Evolutionary conservation across 2,113 vertebrate species (phyloP), one percentile per base, ranked within the genome.

Genomic region (Cathartes aura): DNA sequence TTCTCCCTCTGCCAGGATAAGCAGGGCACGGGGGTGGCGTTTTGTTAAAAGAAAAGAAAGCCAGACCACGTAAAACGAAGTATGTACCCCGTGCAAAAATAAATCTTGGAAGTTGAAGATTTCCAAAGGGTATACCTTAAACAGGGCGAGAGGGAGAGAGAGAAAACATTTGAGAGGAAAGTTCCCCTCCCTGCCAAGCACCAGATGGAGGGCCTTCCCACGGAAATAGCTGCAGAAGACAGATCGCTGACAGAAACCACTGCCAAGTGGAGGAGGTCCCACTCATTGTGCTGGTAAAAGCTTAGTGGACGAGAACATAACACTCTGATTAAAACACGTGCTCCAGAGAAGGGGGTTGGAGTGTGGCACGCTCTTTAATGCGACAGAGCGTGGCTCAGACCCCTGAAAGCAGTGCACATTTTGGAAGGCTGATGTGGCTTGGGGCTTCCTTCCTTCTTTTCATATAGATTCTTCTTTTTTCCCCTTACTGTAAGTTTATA

Each of bases 181-280:
- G 78, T 97, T 96, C 87, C 81, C 88, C 47, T 97, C 64, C 72
- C 91, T 98, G 98, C 98, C 98, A 98, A 98, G 96, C 87, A 73
- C 36, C 98, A 98, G 98, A 98, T 97, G 98, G 98, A 98, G 97
- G 98, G 80, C 93, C 98, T 98, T 98, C 97, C 97, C 97, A 98
- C 24, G 40, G 98, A 98, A 98, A 98, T 86, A 95, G 97, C 97
- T 95, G 93, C 95, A 98, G 95, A 97, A 98, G 96, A 96, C n/a
- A 42, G 97, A 97, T 93, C 66, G 18, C 91, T 97, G 97, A 97
- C 95, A 88, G 75, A 53, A 96, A 97, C 88, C 32, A 38, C 94
- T 98, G 97, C 98, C 98, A 98, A 95, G 92, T 15, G 67, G 91
- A 96, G 88, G 95, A 94, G 93, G 87, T 95, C 92, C 89, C 86